phyloP scores from a whole-genome alignment of 1,140 invertebrate species.

The Listronotus bonariensis region DNA sequence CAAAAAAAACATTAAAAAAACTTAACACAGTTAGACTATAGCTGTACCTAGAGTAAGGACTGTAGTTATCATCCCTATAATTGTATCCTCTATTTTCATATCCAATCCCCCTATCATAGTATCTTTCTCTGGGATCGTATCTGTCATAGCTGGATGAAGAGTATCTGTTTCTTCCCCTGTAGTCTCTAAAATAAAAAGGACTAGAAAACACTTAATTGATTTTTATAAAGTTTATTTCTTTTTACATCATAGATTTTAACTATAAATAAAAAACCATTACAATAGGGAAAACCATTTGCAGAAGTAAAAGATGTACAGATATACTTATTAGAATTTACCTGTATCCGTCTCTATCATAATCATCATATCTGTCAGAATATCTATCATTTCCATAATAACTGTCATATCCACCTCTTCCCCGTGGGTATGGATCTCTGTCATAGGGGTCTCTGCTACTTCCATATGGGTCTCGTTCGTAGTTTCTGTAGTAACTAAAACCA shows the following conservation, averaged over 20 bases:
- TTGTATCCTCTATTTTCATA: slow-evolving; percentile 51
- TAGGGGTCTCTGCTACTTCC: background rate
- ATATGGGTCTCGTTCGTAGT: too few species aligned
- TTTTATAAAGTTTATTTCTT: too few species aligned
- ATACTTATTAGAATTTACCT: slow-evolving; percentile 17
- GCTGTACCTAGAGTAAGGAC: slow-evolving; percentile 49
- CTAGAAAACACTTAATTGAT: background rate
- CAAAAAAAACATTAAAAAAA: background rate
- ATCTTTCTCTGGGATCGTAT: slow-evolving; percentile 27
- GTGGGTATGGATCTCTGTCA: slow-evolving; percentile 18
- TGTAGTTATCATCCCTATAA: slow-evolving; percentile 27
- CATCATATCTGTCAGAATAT: slow-evolving; percentile 25
- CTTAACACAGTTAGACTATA: too few species aligned
- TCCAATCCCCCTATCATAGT: slow-evolving; percentile 38
- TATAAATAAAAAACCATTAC: too few species aligned
- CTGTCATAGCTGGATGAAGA: slow-evolving; percentile 11
- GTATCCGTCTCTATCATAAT: slow-evolving; percentile 25
- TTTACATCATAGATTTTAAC: too few species aligned
- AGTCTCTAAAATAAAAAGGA: slow-evolving; percentile 11
- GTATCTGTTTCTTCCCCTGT: slow-evolving; percentile 21
- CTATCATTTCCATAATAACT: slow-evolving; percentile 18
- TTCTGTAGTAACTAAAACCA: too few species aligned
- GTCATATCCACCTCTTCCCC: slow-evolving; percentile 19
- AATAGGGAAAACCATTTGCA: too few species aligned
- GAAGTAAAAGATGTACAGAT: background rate